Percentiles rank a stretch among this genome's conserved stretches.
These are phyloP conservation scores for Pteria penguin DNA, from an alignment of 2,888 invertebrate species.

Conservation along the genomic window DNA sequence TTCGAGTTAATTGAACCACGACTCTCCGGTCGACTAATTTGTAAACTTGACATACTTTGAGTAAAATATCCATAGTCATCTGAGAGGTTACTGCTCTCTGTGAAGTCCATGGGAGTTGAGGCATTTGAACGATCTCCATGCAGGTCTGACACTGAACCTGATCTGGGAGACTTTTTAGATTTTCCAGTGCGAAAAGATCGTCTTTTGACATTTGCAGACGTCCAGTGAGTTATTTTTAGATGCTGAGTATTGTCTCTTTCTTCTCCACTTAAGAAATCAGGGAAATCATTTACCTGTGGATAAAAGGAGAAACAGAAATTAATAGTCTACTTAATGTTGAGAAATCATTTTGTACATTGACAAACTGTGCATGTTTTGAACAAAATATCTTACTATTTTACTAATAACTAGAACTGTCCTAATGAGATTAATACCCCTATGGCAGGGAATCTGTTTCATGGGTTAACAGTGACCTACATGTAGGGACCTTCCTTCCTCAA, in stretches of 20 bases:
- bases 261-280: constrained; percentile 76
- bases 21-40: constrained; percentile 63
- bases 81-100: constrained; percentile 56
- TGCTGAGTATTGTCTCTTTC: constrained; percentile 77
- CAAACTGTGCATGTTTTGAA: no score
- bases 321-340: no score
- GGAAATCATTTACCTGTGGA: constrained; percentile 76
- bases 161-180: constrained; percentile 55
- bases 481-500: no score
- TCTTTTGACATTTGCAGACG: constrained; percentile 58
- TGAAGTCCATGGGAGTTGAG: constrained; percentile 67
- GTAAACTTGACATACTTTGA: constrained; percentile 55
- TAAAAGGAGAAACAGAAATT: constrained; percentile 3
- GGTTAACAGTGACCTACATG: no score
- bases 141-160: constrained; percentile 56
- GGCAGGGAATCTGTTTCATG: no score
- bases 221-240: constrained; percentile 72
- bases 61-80: constrained; percentile 68
- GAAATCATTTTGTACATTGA: no score
- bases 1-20: constrained; percentile 58
- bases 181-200: constrained; percentile 58
- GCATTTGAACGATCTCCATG: constrained; percentile 64
- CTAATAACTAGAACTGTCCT: no score
- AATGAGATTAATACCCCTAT: no score
- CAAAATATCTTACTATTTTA: no score